Percentiles rank a stretch among this genome's conserved stretches.
These are phyloP conservation scores for Emydoidea blandingii DNA, from an alignment of 2,797 vertebrate genomes.

Conservation along the genomic window DNA sequence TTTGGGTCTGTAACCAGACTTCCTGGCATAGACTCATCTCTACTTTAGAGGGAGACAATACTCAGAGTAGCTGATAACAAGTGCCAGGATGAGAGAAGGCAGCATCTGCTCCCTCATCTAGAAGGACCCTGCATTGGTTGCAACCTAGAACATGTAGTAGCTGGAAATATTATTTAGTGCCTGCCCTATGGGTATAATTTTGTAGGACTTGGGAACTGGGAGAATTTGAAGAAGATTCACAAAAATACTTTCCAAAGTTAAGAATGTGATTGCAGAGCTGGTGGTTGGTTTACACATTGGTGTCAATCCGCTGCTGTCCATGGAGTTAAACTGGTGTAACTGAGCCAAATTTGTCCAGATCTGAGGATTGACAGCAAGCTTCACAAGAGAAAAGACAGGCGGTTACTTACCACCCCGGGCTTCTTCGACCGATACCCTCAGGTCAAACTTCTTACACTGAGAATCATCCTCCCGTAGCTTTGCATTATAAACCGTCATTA, in stretches of 20 bases:
- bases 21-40: not conserved
- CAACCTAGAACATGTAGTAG: not conserved
- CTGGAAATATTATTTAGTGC: not conserved
- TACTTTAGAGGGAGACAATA: not conserved
- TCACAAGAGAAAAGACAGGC: not conserved
- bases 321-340: not conserved
- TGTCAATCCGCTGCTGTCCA: not conserved
- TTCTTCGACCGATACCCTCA: conserved; percentile 73
- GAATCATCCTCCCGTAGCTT: conserved; percentile 74
- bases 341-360: not conserved
- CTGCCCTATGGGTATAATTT: not conserved
- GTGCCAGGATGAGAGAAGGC: too few species aligned
- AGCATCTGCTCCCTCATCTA: too few species aligned
- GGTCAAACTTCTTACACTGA: conserved; percentile 80
- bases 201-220: not conserved
- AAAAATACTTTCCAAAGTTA: not conserved
- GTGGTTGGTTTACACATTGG: not conserved
- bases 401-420: not conserved
- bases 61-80: not conserved
- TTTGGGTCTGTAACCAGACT: not conserved
- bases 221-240: not conserved
- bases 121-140: not conserved
- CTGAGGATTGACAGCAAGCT: not conserved
- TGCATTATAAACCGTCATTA: conserved; percentile 83
- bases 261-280: not conserved